These are phyloP conservation scores for Calycopis cecrops DNA, from an alignment of 1,140 invertebrate genomes.

Conservation along the genomic window DNA sequence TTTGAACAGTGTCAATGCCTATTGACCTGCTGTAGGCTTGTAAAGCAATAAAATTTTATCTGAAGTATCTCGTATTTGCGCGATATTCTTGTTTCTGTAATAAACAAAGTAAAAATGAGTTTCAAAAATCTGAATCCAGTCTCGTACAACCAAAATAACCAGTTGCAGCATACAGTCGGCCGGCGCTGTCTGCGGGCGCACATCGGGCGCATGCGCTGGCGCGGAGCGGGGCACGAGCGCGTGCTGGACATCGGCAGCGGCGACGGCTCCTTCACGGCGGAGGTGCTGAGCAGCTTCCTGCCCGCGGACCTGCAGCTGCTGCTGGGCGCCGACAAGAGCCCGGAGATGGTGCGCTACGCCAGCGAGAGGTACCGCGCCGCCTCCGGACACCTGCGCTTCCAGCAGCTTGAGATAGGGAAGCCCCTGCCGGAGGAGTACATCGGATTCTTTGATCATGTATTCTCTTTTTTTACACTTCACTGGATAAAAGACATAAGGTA, in stretches of 20 bases:
- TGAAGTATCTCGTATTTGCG: too few species aligned
- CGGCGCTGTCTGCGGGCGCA: neutral
- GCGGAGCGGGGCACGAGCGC: neutral
- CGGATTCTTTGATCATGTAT: neutral
- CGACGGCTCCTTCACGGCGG: neutral
- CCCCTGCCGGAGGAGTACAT: neutral
- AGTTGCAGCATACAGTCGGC: neutral
- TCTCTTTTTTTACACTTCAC: neutral
- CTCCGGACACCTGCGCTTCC: neutral
- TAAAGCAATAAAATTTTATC: too few species aligned
- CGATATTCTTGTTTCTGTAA: too few species aligned
- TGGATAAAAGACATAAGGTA: neutral
- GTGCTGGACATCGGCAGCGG: conserved; percentile 6
- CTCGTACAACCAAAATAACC: neutral
- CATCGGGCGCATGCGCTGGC: neutral
- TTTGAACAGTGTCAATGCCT: too few species aligned
- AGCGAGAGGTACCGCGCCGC: neutral
- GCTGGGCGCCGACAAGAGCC: neutral
- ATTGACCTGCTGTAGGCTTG: too few species aligned
- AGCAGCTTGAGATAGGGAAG: neutral
- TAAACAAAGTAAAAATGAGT: too few species aligned
- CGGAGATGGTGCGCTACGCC: neutral
- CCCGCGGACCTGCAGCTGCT: neutral
- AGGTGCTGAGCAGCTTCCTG: neutral
- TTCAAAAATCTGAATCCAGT: neutral